Base-by-base conservation (phyloP, 2,888 invertebrate species). In the Strigamia crassipes region DNA sequence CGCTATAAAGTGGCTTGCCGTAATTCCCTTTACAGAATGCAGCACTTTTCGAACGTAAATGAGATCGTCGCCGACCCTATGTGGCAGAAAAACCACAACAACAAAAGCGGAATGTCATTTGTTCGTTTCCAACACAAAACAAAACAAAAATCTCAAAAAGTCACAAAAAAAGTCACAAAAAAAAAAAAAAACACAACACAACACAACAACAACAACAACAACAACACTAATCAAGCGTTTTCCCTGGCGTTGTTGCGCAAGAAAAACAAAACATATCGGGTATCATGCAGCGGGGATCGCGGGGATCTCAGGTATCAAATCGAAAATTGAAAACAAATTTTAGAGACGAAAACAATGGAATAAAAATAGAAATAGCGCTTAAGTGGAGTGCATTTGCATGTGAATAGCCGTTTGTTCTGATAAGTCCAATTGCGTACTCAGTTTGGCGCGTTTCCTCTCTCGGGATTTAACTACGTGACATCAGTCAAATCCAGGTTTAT, bases 11-110 rank as follows among this genome's bases (percentile, higher is more conserved):
- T 61, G 61, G 61, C 61, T 61, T 61, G 21, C 61, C 61, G 18
- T 61, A 61, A 61, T 61, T 61, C 61, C 61, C 61, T 61, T 61
- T 61, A 61, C 61, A 61, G 61, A 61, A 61, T 61, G 61, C 61
- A 61, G 61, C 61, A 61, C 61, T 61, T 61, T 61, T 61, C 61
- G 18, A 61, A 61, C 61, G 61, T 23, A 61, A 61, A 61, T 61
- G 61, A 61, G 61, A 61, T 21, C 61, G 61, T 61, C 61, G 21
- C 61, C 61, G 23, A 61, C 61, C 6, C 23, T 9, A 15, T 46
- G 46, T 13, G 46, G 0, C 18, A 61, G 61, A 61, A 23, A 61
- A 61, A 61, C 61, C 61, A 61, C 61, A 61, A 23, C 61, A 61
- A 18, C 21, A 21, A 18, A 1, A 4, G 61, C 51, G 18, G 38